Evolutionary conservation across 2,888 invertebrate genomes (phyloP).

Genomic region (Belgica antarctica): DNA sequence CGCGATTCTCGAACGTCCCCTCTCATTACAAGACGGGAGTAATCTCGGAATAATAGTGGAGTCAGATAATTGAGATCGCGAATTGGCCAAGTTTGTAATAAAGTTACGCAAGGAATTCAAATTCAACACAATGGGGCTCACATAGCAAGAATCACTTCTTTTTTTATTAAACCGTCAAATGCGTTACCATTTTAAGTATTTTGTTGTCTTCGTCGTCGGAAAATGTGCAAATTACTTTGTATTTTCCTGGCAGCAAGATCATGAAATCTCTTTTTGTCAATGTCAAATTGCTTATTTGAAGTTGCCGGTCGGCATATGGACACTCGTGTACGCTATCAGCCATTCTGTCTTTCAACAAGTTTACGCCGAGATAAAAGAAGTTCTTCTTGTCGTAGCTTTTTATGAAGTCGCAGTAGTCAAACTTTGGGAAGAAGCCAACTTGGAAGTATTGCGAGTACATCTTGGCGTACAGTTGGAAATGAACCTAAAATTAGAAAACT

Average conservation of each 20-base stretch:
- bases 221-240: conserved; percentile 38
- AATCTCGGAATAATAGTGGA: conserved; percentile 34
- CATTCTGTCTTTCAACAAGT: conserved; percentile 12
- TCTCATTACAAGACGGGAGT: conserved; percentile 28
- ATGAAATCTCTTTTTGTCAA: conserved; percentile 10
- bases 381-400: conserved; percentile 15
- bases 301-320: conserved; percentile 10
- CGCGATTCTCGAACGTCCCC: conserved; percentile 27
- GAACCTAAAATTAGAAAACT: conserved; percentile 24
- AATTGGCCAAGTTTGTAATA: conserved; percentile 30
- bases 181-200: conserved; percentile 39
- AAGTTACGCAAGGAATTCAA: conserved; percentile 40
- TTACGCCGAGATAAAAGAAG: conserved; percentile 27
- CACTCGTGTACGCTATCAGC: conserved; percentile 34
- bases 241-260: conserved; percentile 29
- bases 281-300: conserved; percentile 30
- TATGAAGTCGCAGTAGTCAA: conserved; percentile 37
- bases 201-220: conserved; percentile 30
- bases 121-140: conserved; percentile 44
- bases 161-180: conserved; percentile 26
- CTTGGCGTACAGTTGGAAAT: conserved; percentile 25
- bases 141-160: conserved; percentile 40
- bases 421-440: conserved; percentile 32
- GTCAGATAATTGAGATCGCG: conserved; percentile 30
- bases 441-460: conserved; percentile 28